These are phyloP conservation scores for Diceros bicornis DNA, from an alignment of 2,797 vertebrate genomes.

Conservation along the genomic window DNA sequence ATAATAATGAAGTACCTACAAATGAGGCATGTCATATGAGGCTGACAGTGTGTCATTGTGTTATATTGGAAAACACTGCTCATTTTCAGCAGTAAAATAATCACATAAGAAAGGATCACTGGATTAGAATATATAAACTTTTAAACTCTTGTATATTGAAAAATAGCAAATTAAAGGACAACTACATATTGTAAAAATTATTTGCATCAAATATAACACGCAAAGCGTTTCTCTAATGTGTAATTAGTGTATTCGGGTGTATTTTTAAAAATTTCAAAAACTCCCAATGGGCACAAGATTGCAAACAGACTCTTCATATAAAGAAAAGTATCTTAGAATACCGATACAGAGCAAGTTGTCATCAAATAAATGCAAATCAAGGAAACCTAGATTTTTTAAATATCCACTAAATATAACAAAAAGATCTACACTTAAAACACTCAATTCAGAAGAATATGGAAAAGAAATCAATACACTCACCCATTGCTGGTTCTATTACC, in stretches of 20 bases:
- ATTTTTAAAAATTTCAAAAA: conserved; percentile 38
- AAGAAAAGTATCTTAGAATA: conserved; percentile 24
- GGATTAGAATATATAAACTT: neutral
- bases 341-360: neutral
- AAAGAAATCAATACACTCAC: neutral
- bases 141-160: neutral
- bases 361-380: conserved; percentile 42
- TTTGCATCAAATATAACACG: conserved; percentile 14
- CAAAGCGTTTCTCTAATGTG: neutral
- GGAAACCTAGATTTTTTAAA: neutral
- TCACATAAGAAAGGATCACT: neutral
- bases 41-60: neutral
- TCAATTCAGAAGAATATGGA: neutral
- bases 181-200: neutral
- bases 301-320: conserved; percentile 8
- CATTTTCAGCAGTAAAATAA: conserved; percentile 47
- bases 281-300: neutral
- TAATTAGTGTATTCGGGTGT: neutral
- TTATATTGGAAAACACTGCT: neutral
- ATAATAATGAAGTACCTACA: neutral
- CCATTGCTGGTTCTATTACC: neutral
- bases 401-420: neutral
- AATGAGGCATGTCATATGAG: neutral
- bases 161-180: conserved; percentile 50
- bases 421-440: conserved; percentile 12